phyloP scores from a whole-genome alignment of 2,888 invertebrate genomes.

The Cephus nigrinus region DNA sequence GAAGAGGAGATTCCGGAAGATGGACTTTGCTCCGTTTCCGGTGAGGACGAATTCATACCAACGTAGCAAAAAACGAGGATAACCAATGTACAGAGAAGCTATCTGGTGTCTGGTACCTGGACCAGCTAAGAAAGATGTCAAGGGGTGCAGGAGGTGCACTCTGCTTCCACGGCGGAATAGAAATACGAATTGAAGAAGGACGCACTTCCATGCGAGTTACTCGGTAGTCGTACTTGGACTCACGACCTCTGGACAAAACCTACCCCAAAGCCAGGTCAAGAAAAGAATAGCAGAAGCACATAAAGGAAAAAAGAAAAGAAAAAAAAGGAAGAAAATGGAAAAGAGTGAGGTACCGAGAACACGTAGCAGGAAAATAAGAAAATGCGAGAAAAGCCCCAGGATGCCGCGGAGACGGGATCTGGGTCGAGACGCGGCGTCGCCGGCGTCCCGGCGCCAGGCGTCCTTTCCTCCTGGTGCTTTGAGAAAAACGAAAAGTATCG shows the following conservation, averaged over 20 bases:
- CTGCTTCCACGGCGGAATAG: slow-evolving; percentile 5
- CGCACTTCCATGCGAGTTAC: not conserved
- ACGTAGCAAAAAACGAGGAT: not conserved
- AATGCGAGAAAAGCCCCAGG: slow-evolving; percentile 15
- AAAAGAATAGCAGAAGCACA: slow-evolving; percentile 42
- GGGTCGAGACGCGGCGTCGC: slow-evolving; percentile 65
- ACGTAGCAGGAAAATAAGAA: slow-evolving; percentile 35
- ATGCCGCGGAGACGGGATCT: slow-evolving; percentile 48
- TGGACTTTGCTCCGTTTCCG: not conserved
- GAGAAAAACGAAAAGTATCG: slow-evolving; percentile 27
- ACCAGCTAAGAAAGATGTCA: slow-evolving; percentile 58
- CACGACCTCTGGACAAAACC: slow-evolving; percentile 45
- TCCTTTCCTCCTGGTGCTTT: slow-evolving; percentile 46
- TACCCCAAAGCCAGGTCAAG: slow-evolving; percentile 50
- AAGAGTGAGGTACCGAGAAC: not conserved
- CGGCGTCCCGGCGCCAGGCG: slow-evolving; percentile 62
- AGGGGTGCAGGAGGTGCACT: slow-evolving; percentile 36
- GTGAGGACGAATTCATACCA: not conserved
- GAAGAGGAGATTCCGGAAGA: not conserved
- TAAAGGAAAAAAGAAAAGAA: slow-evolving; percentile 45
- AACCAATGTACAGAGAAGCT: not conserved
- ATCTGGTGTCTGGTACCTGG: slow-evolving; percentile 37
- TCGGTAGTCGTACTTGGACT: not conserved
- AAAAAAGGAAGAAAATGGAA: slow-evolving; percentile 31
- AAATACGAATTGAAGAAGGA: not conserved